These are phyloP conservation scores for Pheosia gnoma DNA, from an alignment of 2,888 invertebrate genomes.

Conservation along the genomic window DNA sequence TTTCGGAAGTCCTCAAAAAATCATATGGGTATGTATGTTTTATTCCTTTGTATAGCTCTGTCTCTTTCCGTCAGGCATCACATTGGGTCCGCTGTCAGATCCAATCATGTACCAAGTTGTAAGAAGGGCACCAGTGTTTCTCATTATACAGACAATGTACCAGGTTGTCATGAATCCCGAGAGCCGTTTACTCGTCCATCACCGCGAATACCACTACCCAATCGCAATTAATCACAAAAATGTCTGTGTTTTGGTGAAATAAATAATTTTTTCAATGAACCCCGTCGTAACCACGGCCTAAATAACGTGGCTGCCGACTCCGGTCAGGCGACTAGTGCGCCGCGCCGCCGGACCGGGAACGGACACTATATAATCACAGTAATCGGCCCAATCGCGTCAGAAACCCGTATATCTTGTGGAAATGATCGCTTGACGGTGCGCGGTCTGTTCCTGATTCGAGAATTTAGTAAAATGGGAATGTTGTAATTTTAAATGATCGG, in stretches of 20 bases:
- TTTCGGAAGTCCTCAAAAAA: neutral
- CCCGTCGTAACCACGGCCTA: conserved; percentile 17
- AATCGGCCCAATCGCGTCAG: conserved; percentile 42
- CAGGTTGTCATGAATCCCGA: conserved; percentile 13
- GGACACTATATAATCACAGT: conserved; percentile 39
- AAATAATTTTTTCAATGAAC: conserved; percentile 37
- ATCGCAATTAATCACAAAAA: conserved; percentile 26
- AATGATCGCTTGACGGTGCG: conserved; percentile 27
- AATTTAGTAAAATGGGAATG: conserved; percentile 3
- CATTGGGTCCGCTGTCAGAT: neutral
- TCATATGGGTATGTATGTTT: neutral
- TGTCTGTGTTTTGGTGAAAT: conserved; percentile 25
- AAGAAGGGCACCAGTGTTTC: neutral
- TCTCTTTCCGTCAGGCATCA: neutral
- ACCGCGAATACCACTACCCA: conserved; percentile 10
- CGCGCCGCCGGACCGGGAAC: conserved; percentile 12
- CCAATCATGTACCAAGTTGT: no score
- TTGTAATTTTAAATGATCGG: neutral
- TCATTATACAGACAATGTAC: neutral
- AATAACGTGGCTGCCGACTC: conserved; percentile 20
- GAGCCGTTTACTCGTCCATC: conserved; percentile 7
- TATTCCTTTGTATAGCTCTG: neutral
- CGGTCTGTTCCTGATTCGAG: conserved; percentile 15
- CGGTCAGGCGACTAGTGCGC: conserved; percentile 16
- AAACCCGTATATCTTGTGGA: conserved; percentile 39